Evolutionary conservation across 2,888 invertebrate species (phyloP).

Genomic region (Acronicta alni): DNA sequence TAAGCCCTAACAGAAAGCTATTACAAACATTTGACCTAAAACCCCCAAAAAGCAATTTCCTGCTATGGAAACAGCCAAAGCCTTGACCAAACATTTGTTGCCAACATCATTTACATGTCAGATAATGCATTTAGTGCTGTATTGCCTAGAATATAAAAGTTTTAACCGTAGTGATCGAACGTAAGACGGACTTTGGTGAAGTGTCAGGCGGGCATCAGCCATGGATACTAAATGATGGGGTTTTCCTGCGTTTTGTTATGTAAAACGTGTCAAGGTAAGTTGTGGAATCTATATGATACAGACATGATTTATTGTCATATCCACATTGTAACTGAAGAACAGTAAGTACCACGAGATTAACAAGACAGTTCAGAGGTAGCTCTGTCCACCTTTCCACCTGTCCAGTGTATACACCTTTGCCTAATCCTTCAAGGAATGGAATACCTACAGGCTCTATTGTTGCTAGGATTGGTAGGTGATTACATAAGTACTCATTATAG

Average conservation of each 20-base stretch:
- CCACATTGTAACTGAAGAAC: too few relatives aligned
- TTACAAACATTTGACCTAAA: conserved; percentile 25
- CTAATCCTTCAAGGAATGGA: too few relatives aligned
- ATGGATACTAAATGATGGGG: conserved; percentile 5
- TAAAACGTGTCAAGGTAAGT: conserved; percentile 13
- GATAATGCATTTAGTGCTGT: conserved; percentile 10
- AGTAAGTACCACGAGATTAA: too few relatives aligned
- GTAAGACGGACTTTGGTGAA: neutral
- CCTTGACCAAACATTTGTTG: conserved; percentile 24
- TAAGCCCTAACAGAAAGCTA: conserved; percentile 9
- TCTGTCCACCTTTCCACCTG: too few relatives aligned
- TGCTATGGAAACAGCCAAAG: conserved; percentile 10
- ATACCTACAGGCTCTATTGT: too few relatives aligned
- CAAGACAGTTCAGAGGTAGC: too few relatives aligned
- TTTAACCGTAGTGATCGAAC: too few relatives aligned
- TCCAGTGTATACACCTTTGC: too few relatives aligned
- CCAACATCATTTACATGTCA: neutral
- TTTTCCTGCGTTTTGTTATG: conserved; percentile 21
- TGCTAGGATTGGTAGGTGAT: too few relatives aligned
- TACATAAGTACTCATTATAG: too few relatives aligned
- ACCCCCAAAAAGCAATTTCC: conserved; percentile 33
- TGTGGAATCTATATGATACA: neutral
- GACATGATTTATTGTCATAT: neutral
- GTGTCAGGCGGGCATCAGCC: neutral
- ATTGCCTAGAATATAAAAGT: neutral